phyloP scores from a whole-genome alignment of 37 sponge, comb jelly and placozoan genomes.

The Haliclona indistincta region DNA sequence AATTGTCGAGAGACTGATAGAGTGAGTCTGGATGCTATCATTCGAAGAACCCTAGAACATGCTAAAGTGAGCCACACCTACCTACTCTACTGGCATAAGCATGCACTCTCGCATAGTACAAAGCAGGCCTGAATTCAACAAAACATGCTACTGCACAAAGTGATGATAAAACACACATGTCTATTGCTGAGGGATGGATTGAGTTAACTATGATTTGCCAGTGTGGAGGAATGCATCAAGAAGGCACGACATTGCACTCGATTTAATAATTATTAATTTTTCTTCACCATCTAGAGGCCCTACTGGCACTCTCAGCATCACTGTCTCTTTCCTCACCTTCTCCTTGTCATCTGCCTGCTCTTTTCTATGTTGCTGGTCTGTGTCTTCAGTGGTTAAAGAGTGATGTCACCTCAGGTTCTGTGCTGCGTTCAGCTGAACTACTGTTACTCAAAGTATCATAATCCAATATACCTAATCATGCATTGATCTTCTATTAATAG shows the following conservation, averaged over 20 bases:
- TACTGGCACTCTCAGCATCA: constrained; percentile 35
- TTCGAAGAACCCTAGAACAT: constrained; percentile 22
- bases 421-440: constrained; percentile 54
- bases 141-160: neutral
- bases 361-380: constrained; percentile 70
- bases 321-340: constrained; percentile 58
- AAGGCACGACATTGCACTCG: constrained; percentile 25
- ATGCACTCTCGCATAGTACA: too few relatives aligned
- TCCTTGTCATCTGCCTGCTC: constrained; percentile 58
- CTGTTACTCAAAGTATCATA: constrained; percentile 46
- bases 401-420: constrained; percentile 12
- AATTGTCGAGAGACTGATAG: constrained; percentile 17
- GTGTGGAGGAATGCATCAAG: constrained; percentile 59
- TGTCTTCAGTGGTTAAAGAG: constrained; percentile 78
- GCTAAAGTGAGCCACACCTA: constrained; percentile 36
- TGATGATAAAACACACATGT: constrained; percentile 2
- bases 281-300: constrained; percentile 13
- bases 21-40: constrained; percentile 21
- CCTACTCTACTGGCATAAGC: too few relatives aligned
- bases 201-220: constrained; percentile 67
- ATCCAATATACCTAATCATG: neutral
- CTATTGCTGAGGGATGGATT: constrained; percentile 54
- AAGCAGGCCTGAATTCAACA: constrained; percentile 27
- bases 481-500: constrained; percentile 7
- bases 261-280: neutral